Evolutionary conservation across 2,888 invertebrate genomes (phyloP), one percentile per base, ranked within the genome.

Genomic region (Acleris sparsana): DNA sequence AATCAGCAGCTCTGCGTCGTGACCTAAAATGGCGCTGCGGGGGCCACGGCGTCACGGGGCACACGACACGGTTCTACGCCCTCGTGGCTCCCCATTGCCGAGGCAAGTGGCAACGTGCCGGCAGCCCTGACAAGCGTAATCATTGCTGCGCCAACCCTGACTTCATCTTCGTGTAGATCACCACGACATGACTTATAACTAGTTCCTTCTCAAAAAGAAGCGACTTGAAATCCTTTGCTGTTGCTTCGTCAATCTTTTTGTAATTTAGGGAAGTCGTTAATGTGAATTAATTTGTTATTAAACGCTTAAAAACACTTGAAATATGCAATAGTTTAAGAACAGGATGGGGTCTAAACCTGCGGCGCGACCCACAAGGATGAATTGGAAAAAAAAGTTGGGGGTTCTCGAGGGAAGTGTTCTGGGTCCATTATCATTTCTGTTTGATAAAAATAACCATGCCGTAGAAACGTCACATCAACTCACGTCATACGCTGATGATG

Each of bases 11-110:
- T 0, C 94, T 97, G 68, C 94, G 96, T 60, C 94, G 95, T 52
- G 94, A 94, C 68, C 86, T 96, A 33, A 95, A 95, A 69, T 96
- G 95, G 94, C 93, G 96, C 56, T 98, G 98, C 91, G 95, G 96
- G 70, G 98, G 98, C 0, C 97, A 97, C 83, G 97, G 98, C 0
- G 95, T 96, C 3, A 92, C 94, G 39, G 95, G 95, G 0, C 94
- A 95, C 66, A 93, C 95, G 69, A 97, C 97, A 13, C 93, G 97
- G 65, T 98, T 96, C 95, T 96, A 96, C 75, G 97, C 97, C 44
- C 93, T 97, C 43, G 95, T 96, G 55, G 96, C 96, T n/a, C 96
- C 96, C 1, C 96, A 97, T 77, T 98, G 98, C 86, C 97, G 97
- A 79, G 98, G 97, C 48, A 97, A 97, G 83, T 98, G 97, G 97